Evolutionary conservation across 2,113 vertebrate species (phyloP).

Genomic region (Lophius piscatorius): DNA sequence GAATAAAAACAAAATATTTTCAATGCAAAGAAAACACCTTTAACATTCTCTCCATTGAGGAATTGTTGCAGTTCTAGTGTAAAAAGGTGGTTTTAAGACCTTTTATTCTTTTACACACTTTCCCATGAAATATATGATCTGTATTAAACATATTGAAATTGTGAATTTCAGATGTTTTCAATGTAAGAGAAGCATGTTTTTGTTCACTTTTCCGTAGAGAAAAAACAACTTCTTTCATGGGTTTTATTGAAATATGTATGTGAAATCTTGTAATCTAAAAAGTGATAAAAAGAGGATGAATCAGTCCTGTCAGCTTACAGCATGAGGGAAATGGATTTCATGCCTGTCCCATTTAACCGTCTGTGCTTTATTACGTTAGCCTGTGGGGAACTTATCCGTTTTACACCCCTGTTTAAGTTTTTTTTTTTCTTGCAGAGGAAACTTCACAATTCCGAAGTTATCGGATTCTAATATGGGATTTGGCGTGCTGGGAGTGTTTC

Average conservation of each 20-base stretch:
- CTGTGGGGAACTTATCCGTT: conserved; percentile 6
- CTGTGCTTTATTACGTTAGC: conserved; percentile 19
- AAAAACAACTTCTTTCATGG: not conserved
- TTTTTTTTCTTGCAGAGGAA: conserved; percentile 73
- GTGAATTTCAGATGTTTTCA: too few species aligned
- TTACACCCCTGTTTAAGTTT: not conserved
- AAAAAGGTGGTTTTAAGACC: too few species aligned
- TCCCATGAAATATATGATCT: too few species aligned
- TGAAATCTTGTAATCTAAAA: not conserved
- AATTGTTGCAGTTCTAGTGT: too few species aligned
- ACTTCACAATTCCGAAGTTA: conserved; percentile 79
- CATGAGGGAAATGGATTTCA: conserved; percentile 50
- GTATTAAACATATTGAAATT: too few species aligned
- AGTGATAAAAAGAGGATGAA: conserved; percentile 26
- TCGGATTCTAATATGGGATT: conserved; percentile 82
- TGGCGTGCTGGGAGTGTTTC: conserved; percentile 75
- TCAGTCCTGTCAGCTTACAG: conserved; percentile 22
- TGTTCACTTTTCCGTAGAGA: too few species aligned
- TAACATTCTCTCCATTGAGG: too few species aligned
- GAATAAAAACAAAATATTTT: too few species aligned
- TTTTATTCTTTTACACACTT: too few species aligned
- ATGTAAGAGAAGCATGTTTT: too few species aligned
- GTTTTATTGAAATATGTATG: conserved; percentile 14
- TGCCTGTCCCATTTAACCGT: not conserved
- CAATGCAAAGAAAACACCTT: too few species aligned